A percentile compares a stretch with the other conserved stretches of the same genome.
These are phyloP conservation scores for Temnothorax longispinosus DNA, from an alignment of 1,140 invertebrate species.

Conservation along the genomic window DNA sequence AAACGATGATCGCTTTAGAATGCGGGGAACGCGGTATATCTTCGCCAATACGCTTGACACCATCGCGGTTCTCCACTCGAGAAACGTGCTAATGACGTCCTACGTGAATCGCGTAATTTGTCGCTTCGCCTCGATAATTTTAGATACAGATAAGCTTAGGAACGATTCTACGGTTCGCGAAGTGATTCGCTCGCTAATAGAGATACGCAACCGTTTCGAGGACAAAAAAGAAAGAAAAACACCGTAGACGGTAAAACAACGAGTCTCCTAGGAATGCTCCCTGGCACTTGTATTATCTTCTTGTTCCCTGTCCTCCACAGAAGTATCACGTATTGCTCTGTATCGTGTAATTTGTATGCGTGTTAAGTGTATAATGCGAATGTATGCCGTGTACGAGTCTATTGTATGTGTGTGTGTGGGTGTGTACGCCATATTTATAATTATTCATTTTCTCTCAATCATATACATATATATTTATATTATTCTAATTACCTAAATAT, in stretches of 20 bases:
- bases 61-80: slow-evolving; percentile 27
- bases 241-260: slow-evolving; percentile 50
- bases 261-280: slow-evolving; percentile 76
- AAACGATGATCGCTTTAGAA: neutral
- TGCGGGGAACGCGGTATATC: neutral
- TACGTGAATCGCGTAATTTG: slow-evolving; percentile 7
- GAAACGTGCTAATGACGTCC: slow-evolving; percentile 28
- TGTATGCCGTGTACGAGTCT: slow-evolving; percentile 4
- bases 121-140: slow-evolving; percentile 18
- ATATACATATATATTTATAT: slow-evolving; percentile 76
- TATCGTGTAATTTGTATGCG: slow-evolving; percentile 40
- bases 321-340: slow-evolving; percentile 77
- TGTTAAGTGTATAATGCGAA: slow-evolving; percentile 3
- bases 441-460: slow-evolving; percentile 72
- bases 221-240: slow-evolving; percentile 38
- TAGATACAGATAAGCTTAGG: slow-evolving; percentile 17
- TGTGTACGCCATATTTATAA: slow-evolving; percentile 27
- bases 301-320: slow-evolving; percentile 72
- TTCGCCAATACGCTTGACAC: slow-evolving; percentile 21
- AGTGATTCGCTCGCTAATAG: slow-evolving; percentile 17
- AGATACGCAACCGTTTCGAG: slow-evolving; percentile 30
- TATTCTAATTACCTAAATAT: slow-evolving; percentile 83
- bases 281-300: slow-evolving; percentile 76
- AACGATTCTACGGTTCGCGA: slow-evolving; percentile 38
- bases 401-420: neutral